These are phyloP conservation scores for Drosophila affinis DNA, from an alignment of 2,888 invertebrate species.

Conservation along the genomic window DNA sequence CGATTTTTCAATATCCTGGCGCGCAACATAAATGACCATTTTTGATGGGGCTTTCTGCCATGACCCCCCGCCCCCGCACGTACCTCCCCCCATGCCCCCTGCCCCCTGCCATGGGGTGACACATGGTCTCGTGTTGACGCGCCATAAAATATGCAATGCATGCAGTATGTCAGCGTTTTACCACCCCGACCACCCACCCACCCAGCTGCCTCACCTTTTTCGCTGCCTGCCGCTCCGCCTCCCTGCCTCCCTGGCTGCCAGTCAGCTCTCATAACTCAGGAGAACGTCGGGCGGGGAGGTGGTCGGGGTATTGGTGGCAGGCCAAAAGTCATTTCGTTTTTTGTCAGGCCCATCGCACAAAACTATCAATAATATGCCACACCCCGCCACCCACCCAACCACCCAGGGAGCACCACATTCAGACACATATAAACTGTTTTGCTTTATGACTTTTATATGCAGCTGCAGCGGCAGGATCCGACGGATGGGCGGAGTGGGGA, in stretches of 20 bases:
- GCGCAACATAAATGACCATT: constrained; percentile 57
- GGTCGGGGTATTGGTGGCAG: constrained; percentile 2
- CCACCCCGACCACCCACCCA: constrained; percentile 3
- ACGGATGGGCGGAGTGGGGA: not conserved
- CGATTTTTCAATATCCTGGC: constrained; percentile 75
- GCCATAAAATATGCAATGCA: constrained; percentile 79
- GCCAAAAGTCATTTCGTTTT: constrained; percentile 63
- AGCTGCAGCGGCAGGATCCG: constrained; percentile 15
- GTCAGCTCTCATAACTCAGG: constrained; percentile 44
- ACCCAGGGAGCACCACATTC: constrained; percentile 15
- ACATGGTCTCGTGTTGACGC: constrained; percentile 78
- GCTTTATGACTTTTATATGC: constrained; percentile 78
- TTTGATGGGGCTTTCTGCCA: constrained; percentile 40
- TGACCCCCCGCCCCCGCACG: constrained; percentile 9
- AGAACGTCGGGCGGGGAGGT: not conserved
- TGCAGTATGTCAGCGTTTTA: constrained; percentile 72
- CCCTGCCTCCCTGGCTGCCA: constrained; percentile 16
- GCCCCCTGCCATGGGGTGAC: constrained; percentile 61
- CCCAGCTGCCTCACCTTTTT: constrained; percentile 25
- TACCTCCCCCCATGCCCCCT: not conserved
- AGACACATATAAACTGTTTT: constrained; percentile 64
- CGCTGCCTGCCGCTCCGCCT: not conserved
- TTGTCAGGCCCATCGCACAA: constrained; percentile 65
- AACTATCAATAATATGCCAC: constrained; percentile 74
- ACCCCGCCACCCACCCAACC: constrained; percentile 20